A percentile compares a stretch with the other conserved stretches of the same genome.
Evolutionary conservation across 1,140 invertebrate genomes (phyloP).

Genomic region (Oscheius sp.): DNA sequence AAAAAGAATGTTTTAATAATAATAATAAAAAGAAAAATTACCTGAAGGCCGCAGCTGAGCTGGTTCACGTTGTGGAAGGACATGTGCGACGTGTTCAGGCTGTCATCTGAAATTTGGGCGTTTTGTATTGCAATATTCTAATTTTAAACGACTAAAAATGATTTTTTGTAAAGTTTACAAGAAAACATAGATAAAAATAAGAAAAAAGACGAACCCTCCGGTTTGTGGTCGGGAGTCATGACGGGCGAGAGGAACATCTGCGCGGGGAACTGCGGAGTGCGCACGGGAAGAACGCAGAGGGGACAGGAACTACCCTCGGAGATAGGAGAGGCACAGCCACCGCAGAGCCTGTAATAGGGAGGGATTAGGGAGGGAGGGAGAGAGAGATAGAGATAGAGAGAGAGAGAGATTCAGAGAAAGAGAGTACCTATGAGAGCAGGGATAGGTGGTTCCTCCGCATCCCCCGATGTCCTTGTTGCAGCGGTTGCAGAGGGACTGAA

Average conservation of each 20-base stretch:
- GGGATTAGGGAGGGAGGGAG: background rate
- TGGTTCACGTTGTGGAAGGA: background rate
- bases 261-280: background rate
- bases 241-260: slow-evolving; percentile 26
- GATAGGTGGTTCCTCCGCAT: background rate
- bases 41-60: background rate
- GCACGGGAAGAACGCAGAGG: background rate
- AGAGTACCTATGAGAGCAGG: background rate
- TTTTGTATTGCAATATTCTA: too few relatives aligned
- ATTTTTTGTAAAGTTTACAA: too few relatives aligned
- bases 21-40: background rate
- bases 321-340: background rate
- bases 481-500: background rate
- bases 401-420: background rate
- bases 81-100: too few relatives aligned
- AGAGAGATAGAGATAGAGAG: background rate
- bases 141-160: too few relatives aligned
- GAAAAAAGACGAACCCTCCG: too few relatives aligned
- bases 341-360: background rate
- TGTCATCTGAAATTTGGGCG: too few relatives aligned
- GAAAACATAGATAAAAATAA: too few relatives aligned
- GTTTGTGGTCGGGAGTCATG: background rate
- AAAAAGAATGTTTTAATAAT: too few relatives aligned
- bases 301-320: background rate
- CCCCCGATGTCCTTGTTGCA: background rate